phyloP scores from a whole-genome alignment of 2,797 vertebrate species.

The Natrix natrix region DNA sequence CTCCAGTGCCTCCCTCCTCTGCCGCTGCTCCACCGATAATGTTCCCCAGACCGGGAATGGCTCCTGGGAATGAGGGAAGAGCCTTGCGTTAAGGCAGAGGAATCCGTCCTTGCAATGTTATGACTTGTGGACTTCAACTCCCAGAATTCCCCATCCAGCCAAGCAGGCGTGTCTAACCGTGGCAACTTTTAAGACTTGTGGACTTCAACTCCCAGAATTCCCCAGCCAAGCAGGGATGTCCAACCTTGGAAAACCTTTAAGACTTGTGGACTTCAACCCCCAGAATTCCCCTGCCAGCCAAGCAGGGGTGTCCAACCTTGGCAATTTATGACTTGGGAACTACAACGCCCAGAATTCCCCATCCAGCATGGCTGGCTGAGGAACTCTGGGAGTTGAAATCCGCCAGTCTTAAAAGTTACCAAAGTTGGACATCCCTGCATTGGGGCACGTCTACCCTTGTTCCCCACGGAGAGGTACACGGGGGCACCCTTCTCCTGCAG shows the following conservation, averaged over 20 bases:
- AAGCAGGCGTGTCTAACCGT: too few relatives aligned
- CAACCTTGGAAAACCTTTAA: not conserved
- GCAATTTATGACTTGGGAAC: too few relatives aligned
- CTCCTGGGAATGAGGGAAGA: slow-evolving; percentile 66
- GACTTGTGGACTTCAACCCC: not conserved
- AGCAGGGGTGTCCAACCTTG: accelerated
- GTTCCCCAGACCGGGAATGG: slow-evolving; percentile 80
- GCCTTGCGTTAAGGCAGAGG: too few relatives aligned
- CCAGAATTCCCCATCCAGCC: not conserved
- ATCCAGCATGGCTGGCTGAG: not conserved
- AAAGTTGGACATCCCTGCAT: not conserved
- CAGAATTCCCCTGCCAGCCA: not conserved
- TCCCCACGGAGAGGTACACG: too few relatives aligned
- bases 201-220: too few relatives aligned
- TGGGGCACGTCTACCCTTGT: too few relatives aligned
- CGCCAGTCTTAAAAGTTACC: not conserved
- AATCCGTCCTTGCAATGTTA: not conserved
- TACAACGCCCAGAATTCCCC: not conserved
- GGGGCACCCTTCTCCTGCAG: not conserved
- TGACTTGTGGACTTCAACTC: not conserved
- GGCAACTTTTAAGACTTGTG: too few relatives aligned
- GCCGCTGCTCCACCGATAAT: slow-evolving; percentile 74
- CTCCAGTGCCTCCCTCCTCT: slow-evolving; percentile 79
- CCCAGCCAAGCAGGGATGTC: too few relatives aligned
- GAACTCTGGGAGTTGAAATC: not conserved